These are phyloP conservation scores for Caenorhabditis virilis DNA, from an alignment of 2,888 invertebrate genomes.

Conservation along the genomic window DNA sequence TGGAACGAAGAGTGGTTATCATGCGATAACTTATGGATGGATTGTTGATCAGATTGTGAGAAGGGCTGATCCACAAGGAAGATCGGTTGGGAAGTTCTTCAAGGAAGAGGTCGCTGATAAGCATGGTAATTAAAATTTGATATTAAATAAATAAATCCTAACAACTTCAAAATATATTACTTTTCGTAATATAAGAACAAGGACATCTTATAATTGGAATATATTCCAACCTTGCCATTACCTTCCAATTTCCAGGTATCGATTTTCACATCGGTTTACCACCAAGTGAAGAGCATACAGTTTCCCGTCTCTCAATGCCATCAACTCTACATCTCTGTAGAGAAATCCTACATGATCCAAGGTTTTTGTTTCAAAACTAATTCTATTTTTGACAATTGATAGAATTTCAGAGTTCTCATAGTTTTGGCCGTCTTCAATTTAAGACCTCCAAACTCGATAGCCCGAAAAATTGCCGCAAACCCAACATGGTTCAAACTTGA, in stretches of 20 bases:
- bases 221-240: too few relatives aligned
- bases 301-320: slow-evolving; percentile 64
- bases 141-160: too few relatives aligned
- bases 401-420: slow-evolving; percentile 51
- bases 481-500: slow-evolving; percentile 64
- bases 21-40: slow-evolving; percentile 70
- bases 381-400: too few relatives aligned
- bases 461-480: slow-evolving; percentile 55
- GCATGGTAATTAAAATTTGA: slow-evolving; percentile 55
- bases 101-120: slow-evolving; percentile 64
- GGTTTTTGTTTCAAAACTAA: slow-evolving; percentile 17
- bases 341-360: slow-evolving; percentile 64
- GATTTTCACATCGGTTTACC: slow-evolving; percentile 69
- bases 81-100: slow-evolving; percentile 68
- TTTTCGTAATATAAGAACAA: too few relatives aligned
- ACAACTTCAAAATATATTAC: too few relatives aligned
- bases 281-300: slow-evolving; percentile 60
- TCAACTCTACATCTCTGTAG: slow-evolving; percentile 52
- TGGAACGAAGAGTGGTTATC: slow-evolving; percentile 69
- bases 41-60: slow-evolving; percentile 70
- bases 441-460: slow-evolving; percentile 52
- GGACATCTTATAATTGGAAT: too few relatives aligned
- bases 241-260: slow-evolving; percentile 51
- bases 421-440: slow-evolving; percentile 61
- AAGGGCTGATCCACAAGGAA: slow-evolving; percentile 68